phyloP scores from a whole-genome alignment of 2,888 invertebrate species.

The Tachina fera region DNA sequence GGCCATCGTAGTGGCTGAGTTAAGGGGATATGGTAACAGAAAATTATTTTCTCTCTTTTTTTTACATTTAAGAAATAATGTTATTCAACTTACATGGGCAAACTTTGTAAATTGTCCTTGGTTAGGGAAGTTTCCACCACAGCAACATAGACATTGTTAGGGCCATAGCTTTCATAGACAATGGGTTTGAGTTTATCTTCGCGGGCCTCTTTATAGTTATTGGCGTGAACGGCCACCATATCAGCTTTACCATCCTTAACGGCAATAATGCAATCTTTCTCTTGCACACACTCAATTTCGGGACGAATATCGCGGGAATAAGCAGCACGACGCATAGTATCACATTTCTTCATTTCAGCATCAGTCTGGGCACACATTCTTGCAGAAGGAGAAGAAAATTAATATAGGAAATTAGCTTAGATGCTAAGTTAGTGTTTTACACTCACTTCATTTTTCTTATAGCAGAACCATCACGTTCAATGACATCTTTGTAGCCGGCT shows the following conservation, averaged over 20 bases:
- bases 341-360: conserved; percentile 89
- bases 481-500: conserved; percentile 88
- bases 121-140: conserved; percentile 78
- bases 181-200: conserved; percentile 77
- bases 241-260: conserved; percentile 78
- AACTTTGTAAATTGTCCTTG: conserved; percentile 76
- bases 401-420: background rate
- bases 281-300: conserved; percentile 89
- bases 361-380: conserved; percentile 88
- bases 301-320: conserved; percentile 92
- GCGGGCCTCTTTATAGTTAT: conserved; percentile 76
- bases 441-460: conserved; percentile 85
- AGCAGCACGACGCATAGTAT: conserved; percentile 87
- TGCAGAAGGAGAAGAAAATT: background rate
- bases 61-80: background rate
- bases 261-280: conserved; percentile 83
- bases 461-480: conserved; percentile 89
- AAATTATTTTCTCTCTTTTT: background rate
- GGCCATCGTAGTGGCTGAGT: conserved; percentile 78
- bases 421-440: background rate
- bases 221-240: conserved; percentile 75
- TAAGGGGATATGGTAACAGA: background rate
- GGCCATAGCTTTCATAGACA: conserved; percentile 78
- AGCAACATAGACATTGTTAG: conserved; percentile 79
- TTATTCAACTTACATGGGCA: conserved; percentile 77